A percentile compares a stretch with the other conserved stretches of the same genome.
These are phyloP conservation scores for Ctenomys sociabilis DNA, from an alignment of 2,113 vertebrate species.

Conservation along the genomic window DNA sequence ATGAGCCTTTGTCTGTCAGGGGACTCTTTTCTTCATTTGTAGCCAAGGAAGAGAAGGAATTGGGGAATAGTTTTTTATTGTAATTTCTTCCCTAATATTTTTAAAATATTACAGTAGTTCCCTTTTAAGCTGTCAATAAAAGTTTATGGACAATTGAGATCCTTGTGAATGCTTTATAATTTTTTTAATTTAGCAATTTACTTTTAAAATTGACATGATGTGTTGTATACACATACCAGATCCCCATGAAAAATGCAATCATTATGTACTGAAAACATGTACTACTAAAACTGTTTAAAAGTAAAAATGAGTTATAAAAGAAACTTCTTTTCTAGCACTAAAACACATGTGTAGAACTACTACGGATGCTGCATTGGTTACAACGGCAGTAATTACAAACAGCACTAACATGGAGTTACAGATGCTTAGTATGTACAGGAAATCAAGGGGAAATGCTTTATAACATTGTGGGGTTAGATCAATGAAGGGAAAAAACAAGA, in stretches of 20 bases:
- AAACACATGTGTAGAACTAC: neutral
- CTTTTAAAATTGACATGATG: neutral
- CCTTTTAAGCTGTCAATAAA: neutral
- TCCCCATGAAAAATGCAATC: neutral
- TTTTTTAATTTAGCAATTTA: neutral
- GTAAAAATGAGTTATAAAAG: neutral
- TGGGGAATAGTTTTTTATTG: neutral
- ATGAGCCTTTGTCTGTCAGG: neutral
- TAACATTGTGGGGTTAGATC: neutral
- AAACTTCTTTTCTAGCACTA: constrained; percentile 7
- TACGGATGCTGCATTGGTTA: neutral
- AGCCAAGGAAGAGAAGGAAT: neutral
- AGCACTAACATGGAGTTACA: neutral
- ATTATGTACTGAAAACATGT: neutral
- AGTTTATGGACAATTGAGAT: neutral
- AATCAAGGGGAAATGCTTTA: neutral
- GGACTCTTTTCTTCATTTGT: neutral
- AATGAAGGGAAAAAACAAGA: neutral
- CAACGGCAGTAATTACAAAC: neutral
- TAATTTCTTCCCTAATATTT: constrained; percentile 14
- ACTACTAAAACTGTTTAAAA: neutral
- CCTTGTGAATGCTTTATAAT: neutral
- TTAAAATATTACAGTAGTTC: neutral
- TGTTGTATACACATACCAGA: neutral
- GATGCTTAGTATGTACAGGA: neutral